Conservation (phyloP, 2,888 invertebrate genomes). For the Poecilobothrus nobilitatus region DNA sequence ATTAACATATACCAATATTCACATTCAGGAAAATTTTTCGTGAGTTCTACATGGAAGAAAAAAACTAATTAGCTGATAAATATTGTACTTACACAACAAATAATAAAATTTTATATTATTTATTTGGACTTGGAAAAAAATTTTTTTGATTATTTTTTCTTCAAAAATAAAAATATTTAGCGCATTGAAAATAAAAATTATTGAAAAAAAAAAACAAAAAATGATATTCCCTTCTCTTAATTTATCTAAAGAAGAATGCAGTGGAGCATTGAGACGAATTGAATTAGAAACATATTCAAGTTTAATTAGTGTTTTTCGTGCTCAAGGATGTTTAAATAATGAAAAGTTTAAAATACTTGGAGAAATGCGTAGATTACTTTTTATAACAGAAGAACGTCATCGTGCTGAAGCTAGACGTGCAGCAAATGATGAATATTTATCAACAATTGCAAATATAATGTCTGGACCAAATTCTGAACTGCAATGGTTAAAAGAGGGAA, state of each 20-base stretch:
- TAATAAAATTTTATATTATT: too few relatives aligned
- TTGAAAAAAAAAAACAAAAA: too few relatives aligned
- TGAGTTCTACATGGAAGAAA: not conserved
- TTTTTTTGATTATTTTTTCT: too few relatives aligned
- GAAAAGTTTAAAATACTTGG: conserved; percentile 76
- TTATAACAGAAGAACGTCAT: conserved; percentile 84
- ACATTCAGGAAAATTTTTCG: not conserved
- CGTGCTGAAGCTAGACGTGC: conserved; percentile 86
- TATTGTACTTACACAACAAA: not conserved
- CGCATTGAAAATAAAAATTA: too few relatives aligned
- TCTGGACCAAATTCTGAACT: conserved; percentile 58
- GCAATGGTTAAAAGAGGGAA: conserved; percentile 83
- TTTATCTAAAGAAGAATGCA: not conserved
- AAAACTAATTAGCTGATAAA: not conserved
- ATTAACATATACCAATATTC: conserved; percentile 4
- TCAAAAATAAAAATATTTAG: too few relatives aligned
- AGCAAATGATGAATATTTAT: conserved; percentile 82
- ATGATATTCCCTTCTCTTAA: not conserved
- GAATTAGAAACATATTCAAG: conserved; percentile 89
- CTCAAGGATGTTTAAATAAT: conserved; percentile 79
- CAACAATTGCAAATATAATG: conserved; percentile 81
- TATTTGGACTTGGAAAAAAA: not conserved
- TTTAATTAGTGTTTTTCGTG: conserved; percentile 82
- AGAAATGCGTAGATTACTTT: conserved; percentile 71
- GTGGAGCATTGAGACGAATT: not conserved